Conservation (phyloP, 2,113 vertebrate species). For the Aramus guarauna region DNA sequence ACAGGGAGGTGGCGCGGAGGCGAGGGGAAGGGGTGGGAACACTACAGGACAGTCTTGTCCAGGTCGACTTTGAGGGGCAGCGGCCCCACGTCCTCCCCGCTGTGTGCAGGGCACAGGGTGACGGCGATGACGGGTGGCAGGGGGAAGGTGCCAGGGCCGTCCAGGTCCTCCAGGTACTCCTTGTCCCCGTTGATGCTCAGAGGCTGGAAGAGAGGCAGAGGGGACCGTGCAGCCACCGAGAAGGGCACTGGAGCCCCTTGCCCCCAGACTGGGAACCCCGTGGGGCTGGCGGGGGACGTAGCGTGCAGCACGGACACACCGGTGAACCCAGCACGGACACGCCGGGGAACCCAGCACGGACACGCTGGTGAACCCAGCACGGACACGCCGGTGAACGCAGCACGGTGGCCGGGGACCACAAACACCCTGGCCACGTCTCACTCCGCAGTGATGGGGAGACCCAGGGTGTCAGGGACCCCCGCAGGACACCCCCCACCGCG, state of each 20-base stretch:
- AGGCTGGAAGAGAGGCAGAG: constrained; percentile 60
- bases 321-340: fast-evolving
- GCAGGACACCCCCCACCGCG: fast-evolving
- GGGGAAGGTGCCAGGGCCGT: constrained; percentile 75
- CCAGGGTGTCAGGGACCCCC: background rate
- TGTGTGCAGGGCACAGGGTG: constrained; percentile 72
- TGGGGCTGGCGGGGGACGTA: fast-evolving
- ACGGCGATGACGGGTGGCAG: constrained; percentile 81
- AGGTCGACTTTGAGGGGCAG: constrained; percentile 90
- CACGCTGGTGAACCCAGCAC: fast-evolving
- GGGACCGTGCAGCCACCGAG: fast-evolving
- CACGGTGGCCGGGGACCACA: fast-evolving
- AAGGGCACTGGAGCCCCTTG: background rate
- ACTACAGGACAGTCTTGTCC: constrained; percentile 83
- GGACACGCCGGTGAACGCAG: fast-evolving
- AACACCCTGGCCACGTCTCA: fast-evolving
- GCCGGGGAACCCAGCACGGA: fast-evolving
- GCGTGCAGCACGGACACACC: fast-evolving
- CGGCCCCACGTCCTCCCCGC: constrained; percentile 77
- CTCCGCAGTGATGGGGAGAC: fast-evolving
- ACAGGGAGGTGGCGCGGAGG: background rate
- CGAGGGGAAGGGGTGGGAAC: background rate
- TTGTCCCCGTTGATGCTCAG: constrained; percentile 93
- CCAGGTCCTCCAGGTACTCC: constrained; percentile 82
- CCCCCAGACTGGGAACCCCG: fast-evolving